These are phyloP conservation scores for Magallana nippona DNA, from an alignment of 2,888 invertebrate genomes.

Conservation along the genomic window DNA sequence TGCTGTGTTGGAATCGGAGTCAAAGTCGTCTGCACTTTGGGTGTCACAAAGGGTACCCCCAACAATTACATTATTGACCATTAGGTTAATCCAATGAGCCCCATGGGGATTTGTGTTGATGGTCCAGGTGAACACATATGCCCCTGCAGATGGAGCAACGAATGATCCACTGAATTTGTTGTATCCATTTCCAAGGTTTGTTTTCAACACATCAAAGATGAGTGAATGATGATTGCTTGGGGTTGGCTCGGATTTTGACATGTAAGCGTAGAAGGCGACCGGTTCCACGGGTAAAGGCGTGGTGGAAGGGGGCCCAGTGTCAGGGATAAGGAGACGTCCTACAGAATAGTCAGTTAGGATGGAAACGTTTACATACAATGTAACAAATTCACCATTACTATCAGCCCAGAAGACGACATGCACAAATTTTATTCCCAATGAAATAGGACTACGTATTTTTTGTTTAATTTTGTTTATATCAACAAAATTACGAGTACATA, in stretches of 20 bases:
- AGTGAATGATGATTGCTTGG: background rate
- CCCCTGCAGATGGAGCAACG: background rate
- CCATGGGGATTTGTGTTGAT: constrained; percentile 12
- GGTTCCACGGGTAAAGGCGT: background rate
- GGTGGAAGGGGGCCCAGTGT: background rate
- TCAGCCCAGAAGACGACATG: too few relatives aligned
- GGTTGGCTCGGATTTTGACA: background rate
- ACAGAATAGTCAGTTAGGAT: background rate
- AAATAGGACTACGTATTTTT: background rate
- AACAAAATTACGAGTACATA: too few relatives aligned
- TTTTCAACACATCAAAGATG: background rate
- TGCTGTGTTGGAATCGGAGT: background rate
- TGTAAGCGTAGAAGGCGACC: constrained; percentile 14
- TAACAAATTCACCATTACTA: too few relatives aligned
- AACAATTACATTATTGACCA: constrained; percentile 1
- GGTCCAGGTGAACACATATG: constrained; percentile 25
- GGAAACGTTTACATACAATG: too few relatives aligned
- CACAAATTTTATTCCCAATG: background rate
- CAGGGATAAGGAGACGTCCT: background rate
- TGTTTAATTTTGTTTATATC: too few relatives aligned
- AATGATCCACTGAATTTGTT: constrained; percentile 26
- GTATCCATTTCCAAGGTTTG: constrained; percentile 16
- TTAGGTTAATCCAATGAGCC: background rate
- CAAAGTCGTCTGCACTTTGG: background rate
- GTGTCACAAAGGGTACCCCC: background rate